Conservation (phyloP, 2,888 invertebrate species). For the Cryptocephalus moraei region DNA sequence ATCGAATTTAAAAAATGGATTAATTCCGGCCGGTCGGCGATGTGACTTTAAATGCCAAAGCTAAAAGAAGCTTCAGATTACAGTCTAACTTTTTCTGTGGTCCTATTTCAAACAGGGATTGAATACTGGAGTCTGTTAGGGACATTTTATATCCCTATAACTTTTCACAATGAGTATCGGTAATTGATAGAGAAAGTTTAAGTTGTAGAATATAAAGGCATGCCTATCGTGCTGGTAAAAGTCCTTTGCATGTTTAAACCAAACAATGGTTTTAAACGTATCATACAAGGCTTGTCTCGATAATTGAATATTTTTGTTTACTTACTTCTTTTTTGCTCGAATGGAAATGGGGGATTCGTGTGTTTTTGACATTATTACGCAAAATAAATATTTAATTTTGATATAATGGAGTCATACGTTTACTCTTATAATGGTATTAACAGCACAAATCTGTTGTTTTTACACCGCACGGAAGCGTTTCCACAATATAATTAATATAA, state of each 20-base stretch:
- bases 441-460: too few species aligned
- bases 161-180: constrained; percentile 24
- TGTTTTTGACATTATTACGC: constrained; percentile 5
- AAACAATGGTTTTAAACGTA: constrained; percentile 9
- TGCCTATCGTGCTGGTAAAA: constrained; percentile 6
- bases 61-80: not conserved
- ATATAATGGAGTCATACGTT: constrained; percentile 1
- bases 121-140: constrained; percentile 13
- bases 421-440: too few species aligned
- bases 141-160: constrained; percentile 20
- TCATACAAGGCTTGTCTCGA: constrained; percentile 7
- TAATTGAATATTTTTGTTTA: constrained; percentile 6
- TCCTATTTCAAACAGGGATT: constrained; percentile 2
- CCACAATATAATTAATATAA: not conserved
- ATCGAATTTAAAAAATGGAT: too few species aligned
- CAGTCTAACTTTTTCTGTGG: constrained; percentile 4
- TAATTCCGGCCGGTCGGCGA: too few species aligned
- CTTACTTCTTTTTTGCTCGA: constrained; percentile 1
- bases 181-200: constrained; percentile 27
- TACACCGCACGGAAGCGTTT: not conserved
- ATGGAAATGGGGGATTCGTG: constrained; percentile 3
- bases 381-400: constrained; percentile 3
- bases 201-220: constrained; percentile 10
- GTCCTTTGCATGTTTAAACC: constrained; percentile 6
- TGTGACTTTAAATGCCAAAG: too few species aligned